A percentile compares a stretch with the other conserved stretches of the same genome.
These are phyloP conservation scores for Anoplopoma fimbria DNA, from an alignment of 2,113 vertebrate genomes.

Conservation along the genomic window DNA sequence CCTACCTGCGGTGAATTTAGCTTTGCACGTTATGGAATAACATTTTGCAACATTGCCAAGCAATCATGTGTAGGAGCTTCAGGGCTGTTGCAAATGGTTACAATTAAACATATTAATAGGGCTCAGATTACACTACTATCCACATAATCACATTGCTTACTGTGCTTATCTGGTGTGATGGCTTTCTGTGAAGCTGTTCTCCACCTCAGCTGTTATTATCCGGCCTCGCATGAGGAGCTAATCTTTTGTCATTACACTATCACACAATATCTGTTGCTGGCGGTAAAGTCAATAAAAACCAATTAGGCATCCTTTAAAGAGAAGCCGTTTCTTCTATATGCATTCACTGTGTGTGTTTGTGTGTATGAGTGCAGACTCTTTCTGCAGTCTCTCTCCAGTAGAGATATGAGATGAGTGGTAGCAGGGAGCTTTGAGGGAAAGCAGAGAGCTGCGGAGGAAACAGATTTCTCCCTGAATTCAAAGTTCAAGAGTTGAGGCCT, in stretches of 20 bases:
- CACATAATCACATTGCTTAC: conserved; percentile 74
- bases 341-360: background rate
- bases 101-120: conserved; percentile 79
- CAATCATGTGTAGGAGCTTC: conserved; percentile 49
- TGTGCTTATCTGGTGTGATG: conserved; percentile 70
- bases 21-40: conserved; percentile 63
- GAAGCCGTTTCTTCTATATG: conserved; percentile 12
- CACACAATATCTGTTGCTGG: conserved; percentile 64
- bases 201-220: conserved; percentile 72
- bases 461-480: conserved; percentile 19
- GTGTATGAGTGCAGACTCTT: conserved; percentile 18
- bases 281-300: conserved; percentile 76
- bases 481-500: conserved; percentile 36
- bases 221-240: conserved; percentile 58
- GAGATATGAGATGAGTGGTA: conserved; percentile 49
- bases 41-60: conserved; percentile 55
- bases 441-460: conserved; percentile 34
- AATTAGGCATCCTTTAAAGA: conserved; percentile 68
- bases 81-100: conserved; percentile 70
- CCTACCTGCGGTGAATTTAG: conserved; percentile 63
- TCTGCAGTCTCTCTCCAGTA: conserved; percentile 34
- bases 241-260: conserved; percentile 75
- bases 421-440: conserved; percentile 36
- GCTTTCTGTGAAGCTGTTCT: conserved; percentile 61
- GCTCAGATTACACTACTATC: conserved; percentile 71